phyloP scores from a whole-genome alignment of 2,888 invertebrate species.

The Drosophila emarginata region DNA sequence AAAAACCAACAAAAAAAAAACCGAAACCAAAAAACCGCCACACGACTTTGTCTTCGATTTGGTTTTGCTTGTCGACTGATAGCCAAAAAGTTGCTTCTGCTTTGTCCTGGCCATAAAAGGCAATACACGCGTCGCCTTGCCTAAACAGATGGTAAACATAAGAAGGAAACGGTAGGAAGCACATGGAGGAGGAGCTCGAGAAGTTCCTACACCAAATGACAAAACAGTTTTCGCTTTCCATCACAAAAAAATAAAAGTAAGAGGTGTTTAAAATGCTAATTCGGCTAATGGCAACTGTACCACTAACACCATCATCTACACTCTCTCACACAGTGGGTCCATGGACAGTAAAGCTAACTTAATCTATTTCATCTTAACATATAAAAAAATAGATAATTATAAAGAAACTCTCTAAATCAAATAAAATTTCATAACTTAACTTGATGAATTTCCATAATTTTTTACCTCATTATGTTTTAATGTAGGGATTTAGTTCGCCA shows the following conservation, averaged over 20 bases:
- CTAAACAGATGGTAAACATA: conserved; percentile 32
- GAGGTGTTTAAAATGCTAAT: conserved; percentile 76
- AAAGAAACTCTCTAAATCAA: too few relatives aligned
- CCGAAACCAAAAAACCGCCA: neutral
- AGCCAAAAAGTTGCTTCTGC: conserved; percentile 62
- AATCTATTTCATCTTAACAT: neutral
- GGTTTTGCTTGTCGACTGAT: conserved; percentile 73
- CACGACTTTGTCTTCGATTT: conserved; percentile 55
- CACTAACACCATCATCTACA: conserved; percentile 17
- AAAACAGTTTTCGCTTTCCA: conserved; percentile 53
- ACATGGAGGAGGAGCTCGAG: neutral
- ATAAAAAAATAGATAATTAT: too few relatives aligned
- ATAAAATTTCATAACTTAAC: too few relatives aligned
- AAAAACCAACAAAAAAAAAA: neutral
- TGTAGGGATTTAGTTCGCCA: too few relatives aligned
- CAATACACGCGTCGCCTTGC: conserved; percentile 64
- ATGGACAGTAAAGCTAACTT: neutral
- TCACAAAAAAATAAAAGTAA: conserved; percentile 57
- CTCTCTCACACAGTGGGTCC: conserved; percentile 16
- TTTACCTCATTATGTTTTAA: too few relatives aligned
- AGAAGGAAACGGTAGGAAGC: conserved; percentile 27
- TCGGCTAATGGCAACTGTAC: conserved; percentile 60
- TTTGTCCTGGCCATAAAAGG: conserved; percentile 58
- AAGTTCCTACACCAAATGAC: conserved; percentile 17
- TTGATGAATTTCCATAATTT: too few relatives aligned